Evolutionary conservation across 2,113 vertebrate genomes (phyloP).

Genomic region (Notarius lentiginosus): DNA sequence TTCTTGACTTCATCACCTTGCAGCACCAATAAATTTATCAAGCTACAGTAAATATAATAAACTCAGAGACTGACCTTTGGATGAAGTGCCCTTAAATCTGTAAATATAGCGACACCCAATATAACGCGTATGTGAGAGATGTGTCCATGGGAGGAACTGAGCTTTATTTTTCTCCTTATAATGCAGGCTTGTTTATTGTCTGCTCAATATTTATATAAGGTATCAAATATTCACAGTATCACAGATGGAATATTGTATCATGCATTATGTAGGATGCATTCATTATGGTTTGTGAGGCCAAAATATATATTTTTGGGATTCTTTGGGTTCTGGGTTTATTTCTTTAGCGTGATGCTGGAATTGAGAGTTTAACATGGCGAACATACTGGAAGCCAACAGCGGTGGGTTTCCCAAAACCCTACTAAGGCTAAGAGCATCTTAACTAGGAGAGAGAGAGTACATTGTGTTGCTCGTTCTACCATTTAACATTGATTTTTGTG

Average conservation of each 20-base stretch:
- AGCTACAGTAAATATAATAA: constrained; percentile 2
- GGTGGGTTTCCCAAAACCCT: too few relatives aligned
- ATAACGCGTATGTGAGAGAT: background rate
- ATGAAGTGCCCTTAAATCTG: background rate
- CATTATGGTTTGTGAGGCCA: background rate
- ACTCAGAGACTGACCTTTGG: background rate
- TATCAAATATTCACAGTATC: constrained; percentile 12
- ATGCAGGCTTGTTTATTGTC: constrained; percentile 3
- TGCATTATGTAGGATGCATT: background rate
- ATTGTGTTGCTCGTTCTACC: too few relatives aligned
- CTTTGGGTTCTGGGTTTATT: background rate
- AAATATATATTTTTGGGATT: background rate
- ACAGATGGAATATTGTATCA: background rate
- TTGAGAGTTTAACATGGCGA: background rate
- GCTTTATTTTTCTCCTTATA: background rate
- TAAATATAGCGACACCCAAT: background rate
- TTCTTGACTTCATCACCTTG: background rate
- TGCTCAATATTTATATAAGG: background rate
- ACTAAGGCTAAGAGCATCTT: too few relatives aligned
- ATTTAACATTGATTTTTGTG: too few relatives aligned
- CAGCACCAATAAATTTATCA: background rate
- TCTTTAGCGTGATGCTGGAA: background rate
- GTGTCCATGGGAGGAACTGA: background rate
- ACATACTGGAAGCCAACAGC: background rate
- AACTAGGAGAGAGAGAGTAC: too few relatives aligned